These are phyloP conservation scores for Nyleta sp. DNA, from an alignment of 2,888 invertebrate genomes.

Conservation along the genomic window DNA sequence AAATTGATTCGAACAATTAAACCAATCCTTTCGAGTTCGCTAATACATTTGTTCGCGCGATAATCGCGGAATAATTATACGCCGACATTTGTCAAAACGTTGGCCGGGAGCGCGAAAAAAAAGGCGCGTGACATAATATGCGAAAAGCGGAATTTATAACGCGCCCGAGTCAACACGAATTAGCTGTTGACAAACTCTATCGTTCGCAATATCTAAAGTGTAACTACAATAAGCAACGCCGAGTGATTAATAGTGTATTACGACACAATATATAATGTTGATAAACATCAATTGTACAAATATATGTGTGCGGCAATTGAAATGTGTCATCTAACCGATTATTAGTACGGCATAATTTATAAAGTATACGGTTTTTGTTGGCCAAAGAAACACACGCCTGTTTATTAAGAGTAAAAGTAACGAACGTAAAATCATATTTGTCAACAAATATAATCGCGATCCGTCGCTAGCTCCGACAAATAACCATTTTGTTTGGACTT, in stretches of 20 bases:
- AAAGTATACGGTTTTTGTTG: constrained; percentile 59
- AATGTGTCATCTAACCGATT: constrained; percentile 59
- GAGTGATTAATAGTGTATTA: constrained; percentile 50
- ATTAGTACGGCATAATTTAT: constrained; percentile 63
- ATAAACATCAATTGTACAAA: constrained; percentile 58
- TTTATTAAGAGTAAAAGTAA: constrained; percentile 65
- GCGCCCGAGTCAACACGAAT: constrained; percentile 14
- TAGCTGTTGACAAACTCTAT: constrained; percentile 30
- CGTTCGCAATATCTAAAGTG: constrained; percentile 37
- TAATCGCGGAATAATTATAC: constrained; percentile 19
- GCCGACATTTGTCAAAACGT: constrained; percentile 14
- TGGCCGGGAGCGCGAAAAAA: constrained; percentile 5
- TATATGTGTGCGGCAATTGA: constrained; percentile 49
- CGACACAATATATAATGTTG: constrained; percentile 41
- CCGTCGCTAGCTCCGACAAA: constrained; percentile 49
- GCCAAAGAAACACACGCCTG: constrained; percentile 61
- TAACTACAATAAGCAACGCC: constrained; percentile 28
- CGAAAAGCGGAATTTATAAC: constrained; percentile 26
- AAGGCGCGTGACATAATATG: constrained; percentile 1
- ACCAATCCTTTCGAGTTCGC: neutral
- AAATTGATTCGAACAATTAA: neutral
- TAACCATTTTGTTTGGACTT: constrained; percentile 49
- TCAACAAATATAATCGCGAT: constrained; percentile 62
- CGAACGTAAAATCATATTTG: constrained; percentile 63
- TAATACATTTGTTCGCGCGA: constrained; percentile 25